Percentiles rank a stretch among this genome's conserved stretches.
These are phyloP conservation scores for Otolemur garnettii DNA, from an alignment of 2,113 vertebrate species.

Conservation along the genomic window DNA sequence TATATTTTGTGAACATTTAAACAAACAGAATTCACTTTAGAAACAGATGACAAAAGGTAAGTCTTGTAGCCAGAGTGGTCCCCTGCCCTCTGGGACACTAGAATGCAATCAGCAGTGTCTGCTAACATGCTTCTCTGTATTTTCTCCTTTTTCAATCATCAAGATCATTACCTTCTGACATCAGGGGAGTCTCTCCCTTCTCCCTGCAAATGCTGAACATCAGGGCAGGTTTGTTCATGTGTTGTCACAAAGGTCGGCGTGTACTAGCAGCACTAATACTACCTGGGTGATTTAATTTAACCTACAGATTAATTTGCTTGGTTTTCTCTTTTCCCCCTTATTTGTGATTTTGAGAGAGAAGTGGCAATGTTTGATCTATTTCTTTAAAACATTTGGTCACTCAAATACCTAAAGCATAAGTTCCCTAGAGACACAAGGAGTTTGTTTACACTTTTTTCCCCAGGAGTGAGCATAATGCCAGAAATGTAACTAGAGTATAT, in stretches of 20 bases:
- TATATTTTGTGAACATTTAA: conserved; percentile 46
- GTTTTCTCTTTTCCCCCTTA: neutral
- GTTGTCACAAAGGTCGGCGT: conserved; percentile 27
- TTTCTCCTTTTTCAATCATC: conserved; percentile 46
- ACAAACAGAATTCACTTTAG: conserved; percentile 55
- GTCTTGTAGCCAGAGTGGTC: conserved; percentile 12
- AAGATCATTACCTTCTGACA: conserved; percentile 48
- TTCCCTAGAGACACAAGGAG: neutral
- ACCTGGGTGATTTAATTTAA: conserved; percentile 55
- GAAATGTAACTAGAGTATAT: neutral
- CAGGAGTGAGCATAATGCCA: neutral
- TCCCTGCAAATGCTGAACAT: conserved; percentile 52
- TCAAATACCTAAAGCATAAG: conserved; percentile 28
- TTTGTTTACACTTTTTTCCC: neutral
- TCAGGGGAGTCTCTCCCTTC: neutral
- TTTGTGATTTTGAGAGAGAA: conserved; percentile 44
- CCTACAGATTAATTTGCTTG: conserved; percentile 23
- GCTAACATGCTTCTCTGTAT: neutral
- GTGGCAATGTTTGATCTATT: conserved; percentile 11
- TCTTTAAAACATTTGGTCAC: conserved; percentile 46
- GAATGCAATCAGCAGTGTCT: conserved; percentile 51
- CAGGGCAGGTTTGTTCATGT: conserved; percentile 53
- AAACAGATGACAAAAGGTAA: neutral
- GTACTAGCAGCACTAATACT: conserved; percentile 48
- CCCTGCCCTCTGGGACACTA: conserved; percentile 13